Percentiles rank a stretch among this genome's conserved stretches.
Evolutionary conservation across 30 jellyfish, hydroid and myxozoan genomes (phyloP).

Genomic region (Aurelia coerulea): DNA sequence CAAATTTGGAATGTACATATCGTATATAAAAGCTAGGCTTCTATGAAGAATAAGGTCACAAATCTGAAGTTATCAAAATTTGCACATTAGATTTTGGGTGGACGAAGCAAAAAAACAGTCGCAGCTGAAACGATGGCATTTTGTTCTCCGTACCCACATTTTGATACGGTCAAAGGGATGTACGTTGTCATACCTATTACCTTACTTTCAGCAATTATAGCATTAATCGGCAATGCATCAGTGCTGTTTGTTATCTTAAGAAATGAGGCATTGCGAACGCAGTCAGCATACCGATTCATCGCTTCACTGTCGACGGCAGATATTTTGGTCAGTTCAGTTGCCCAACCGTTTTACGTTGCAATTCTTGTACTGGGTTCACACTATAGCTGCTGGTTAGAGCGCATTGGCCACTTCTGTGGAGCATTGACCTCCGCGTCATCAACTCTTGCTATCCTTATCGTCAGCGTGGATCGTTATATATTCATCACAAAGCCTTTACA

Average conservation of each 20-base stretch:
- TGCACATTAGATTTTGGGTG: too few species aligned
- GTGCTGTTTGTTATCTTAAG: constrained; percentile 50
- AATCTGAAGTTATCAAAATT: too few species aligned
- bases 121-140: too few species aligned
- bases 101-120: too few species aligned
- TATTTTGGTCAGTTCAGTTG: constrained; percentile 59
- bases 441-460: constrained; percentile 32
- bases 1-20: too few species aligned
- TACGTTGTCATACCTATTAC: constrained; percentile 54
- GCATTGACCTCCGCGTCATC: constrained; percentile 53
- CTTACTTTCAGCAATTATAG: constrained; percentile 33
- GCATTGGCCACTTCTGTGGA: constrained; percentile 49
- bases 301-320: constrained; percentile 84
- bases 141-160: constrained; percentile 57
- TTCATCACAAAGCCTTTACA: constrained; percentile 58
- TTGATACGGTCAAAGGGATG: constrained; percentile 16
- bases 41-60: too few species aligned
- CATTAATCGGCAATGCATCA: constrained; percentile 39
- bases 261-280: constrained; percentile 60
- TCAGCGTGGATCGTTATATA: constrained; percentile 51
- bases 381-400: constrained; percentile 56
- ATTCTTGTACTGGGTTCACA: constrained; percentile 47
- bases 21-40: too few species aligned
- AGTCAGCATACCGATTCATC: constrained; percentile 83
- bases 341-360: constrained; percentile 83